Evolutionary conservation across 1,140 invertebrate species (phyloP).

Genomic region (Triops longicaudatus): DNA sequence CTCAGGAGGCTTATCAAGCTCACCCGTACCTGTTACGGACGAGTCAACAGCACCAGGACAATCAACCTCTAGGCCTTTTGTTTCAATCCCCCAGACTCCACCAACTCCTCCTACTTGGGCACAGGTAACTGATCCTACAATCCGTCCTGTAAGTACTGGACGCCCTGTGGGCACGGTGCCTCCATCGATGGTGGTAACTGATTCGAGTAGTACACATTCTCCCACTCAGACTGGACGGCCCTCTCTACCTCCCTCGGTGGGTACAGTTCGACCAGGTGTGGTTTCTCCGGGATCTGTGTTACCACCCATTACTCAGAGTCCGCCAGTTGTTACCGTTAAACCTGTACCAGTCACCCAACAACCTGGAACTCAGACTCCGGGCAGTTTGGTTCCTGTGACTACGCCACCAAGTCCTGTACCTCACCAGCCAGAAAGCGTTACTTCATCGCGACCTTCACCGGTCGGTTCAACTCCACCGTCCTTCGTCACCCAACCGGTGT

Average conservation of each 20-base stretch:
- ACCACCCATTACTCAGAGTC: neutral
- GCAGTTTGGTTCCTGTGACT: neutral
- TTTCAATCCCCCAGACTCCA: neutral
- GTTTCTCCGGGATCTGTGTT: neutral
- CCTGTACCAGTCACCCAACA: neutral
- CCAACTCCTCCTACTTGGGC: neutral
- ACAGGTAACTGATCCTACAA: neutral
- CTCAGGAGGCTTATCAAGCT: neutral
- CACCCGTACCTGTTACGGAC: neutral
- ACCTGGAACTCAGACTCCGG: neutral
- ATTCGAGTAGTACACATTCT: neutral
- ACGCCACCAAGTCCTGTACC: neutral
- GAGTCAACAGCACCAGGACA: neutral
- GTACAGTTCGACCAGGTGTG: neutral
- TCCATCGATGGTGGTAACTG: slow-evolving; percentile 13
- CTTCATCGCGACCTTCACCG: neutral
- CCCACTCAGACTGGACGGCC: neutral
- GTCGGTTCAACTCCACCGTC: neutral
- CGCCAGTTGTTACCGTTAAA: neutral
- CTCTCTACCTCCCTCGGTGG: neutral
- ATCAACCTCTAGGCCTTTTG: neutral
- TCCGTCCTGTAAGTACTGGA: neutral
- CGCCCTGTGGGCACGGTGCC: neutral
- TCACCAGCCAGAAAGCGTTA: neutral
- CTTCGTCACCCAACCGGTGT: neutral